Evolutionary conservation across 2,888 invertebrate species (phyloP), one percentile per base, ranked within the genome.

Genomic region (Ophioninae sp.): DNA sequence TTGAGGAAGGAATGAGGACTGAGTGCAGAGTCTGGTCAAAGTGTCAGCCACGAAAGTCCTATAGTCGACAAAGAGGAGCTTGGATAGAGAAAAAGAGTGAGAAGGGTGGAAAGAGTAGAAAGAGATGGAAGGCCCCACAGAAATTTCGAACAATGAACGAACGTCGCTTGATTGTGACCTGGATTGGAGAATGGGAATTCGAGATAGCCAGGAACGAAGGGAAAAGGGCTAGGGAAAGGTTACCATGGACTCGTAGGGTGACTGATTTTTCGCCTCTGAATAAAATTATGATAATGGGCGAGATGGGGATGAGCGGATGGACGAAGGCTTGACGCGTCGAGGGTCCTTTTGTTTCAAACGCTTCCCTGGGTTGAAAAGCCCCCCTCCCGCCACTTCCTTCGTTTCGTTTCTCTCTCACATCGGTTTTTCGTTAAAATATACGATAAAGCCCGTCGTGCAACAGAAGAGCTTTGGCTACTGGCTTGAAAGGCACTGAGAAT

Each of bases 241-340:
- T 75, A 68, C 71, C 63, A 81, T 71, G 79, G 71, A 59, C 68
- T 59, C 61, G 51, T 10, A 20, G 90, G 87, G 88, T 88, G 89
- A 89, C 89, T 91, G 91, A 91, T 91, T 91, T 90, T 91, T 90
- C 88, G 86, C 86, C 88, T 87, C 88, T 91, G 91, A 91, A 91
- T 91, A 90, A 91, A 91, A 91, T 91, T 91, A 91, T 90, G 90
- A 91, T 91, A 91, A 91, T 88, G 87, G 87, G 88, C 76, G 83
- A 84, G 68, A 77, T 74, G 78, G 82, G 69, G 64, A 76, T 58
- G 81, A 76, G 72, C 41, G 39, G 20, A 59, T 69, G 68, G 65
- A 64, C 76, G 67, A 30, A 68, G 79, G 78, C 79, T 80, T 84
- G 85, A 82, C 83, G 81, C 83, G 82, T 87, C 84, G 79, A 76